A percentile compares a stretch with the other conserved stretches of the same genome.
Evolutionary conservation across 2,113 vertebrate genomes (phyloP).

Genomic region (Aphyosemion australe): DNA sequence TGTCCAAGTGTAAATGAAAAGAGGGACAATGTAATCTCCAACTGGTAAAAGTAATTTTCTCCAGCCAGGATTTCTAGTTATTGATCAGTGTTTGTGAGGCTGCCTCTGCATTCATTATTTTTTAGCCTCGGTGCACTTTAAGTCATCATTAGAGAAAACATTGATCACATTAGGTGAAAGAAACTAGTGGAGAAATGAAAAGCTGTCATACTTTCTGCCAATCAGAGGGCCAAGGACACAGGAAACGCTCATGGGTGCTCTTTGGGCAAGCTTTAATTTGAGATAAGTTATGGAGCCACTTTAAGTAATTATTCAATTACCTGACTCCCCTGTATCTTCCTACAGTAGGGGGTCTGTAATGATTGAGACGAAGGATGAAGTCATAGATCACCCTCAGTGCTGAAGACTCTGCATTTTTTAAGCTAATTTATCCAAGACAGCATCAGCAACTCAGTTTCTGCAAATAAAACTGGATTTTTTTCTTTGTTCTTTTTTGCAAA

Average conservation of each 20-base stretch:
- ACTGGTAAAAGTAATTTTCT: slow-evolving; percentile 33
- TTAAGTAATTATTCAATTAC: slow-evolving; percentile 12
- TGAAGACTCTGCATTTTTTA: too few relatives aligned
- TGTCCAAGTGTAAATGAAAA: slow-evolving; percentile 4
- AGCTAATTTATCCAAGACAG: neutral
- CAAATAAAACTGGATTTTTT: neutral
- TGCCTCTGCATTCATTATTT: slow-evolving; percentile 33
- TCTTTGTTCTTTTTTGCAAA: too few relatives aligned
- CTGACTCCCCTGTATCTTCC: slow-evolving; percentile 10
- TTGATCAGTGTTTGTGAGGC: slow-evolving; percentile 56
- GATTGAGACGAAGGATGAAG: neutral
- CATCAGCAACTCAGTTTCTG: slow-evolving; percentile 20
- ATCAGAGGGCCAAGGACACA: slow-evolving; percentile 45
- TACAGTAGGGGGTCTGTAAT: neutral
- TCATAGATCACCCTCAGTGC: neutral
- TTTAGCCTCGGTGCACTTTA: slow-evolving; percentile 31
- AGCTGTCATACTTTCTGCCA: slow-evolving; percentile 12
- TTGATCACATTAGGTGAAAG: slow-evolving; percentile 62
- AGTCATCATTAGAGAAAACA: slow-evolving; percentile 51
- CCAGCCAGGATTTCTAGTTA: slow-evolving; percentile 47
- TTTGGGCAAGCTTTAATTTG: neutral
- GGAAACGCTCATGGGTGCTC: neutral
- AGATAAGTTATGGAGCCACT: neutral
- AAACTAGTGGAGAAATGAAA: slow-evolving; percentile 42
- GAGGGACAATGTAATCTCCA: neutral